These are phyloP conservation scores for Sciurus vulgaris DNA, from an alignment of 2,797 vertebrate species.

Conservation along the genomic window DNA sequence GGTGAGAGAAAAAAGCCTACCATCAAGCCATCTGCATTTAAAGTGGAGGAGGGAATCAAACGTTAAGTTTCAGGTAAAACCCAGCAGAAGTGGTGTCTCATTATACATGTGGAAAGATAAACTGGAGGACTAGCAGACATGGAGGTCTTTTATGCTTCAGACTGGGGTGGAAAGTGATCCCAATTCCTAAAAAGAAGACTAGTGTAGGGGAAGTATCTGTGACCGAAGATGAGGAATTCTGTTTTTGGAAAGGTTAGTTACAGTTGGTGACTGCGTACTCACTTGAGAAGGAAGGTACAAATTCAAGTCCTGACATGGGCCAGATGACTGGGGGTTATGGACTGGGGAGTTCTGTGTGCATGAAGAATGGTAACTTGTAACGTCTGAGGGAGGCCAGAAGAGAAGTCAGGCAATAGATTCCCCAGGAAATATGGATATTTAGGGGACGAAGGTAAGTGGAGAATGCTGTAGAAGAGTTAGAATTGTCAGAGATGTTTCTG, in stretches of 20 bases:
- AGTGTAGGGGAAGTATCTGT: not conserved
- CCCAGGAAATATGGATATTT: not conserved
- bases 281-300: not conserved
- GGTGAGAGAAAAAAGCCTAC: not conserved
- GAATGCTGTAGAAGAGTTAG: not conserved
- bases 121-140: not conserved
- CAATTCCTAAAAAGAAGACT: not conserved
- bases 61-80: not conserved
- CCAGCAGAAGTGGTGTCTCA: not conserved
- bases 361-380: not conserved
- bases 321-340: not conserved
- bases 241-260: not conserved
- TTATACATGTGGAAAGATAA: not conserved
- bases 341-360: not conserved
- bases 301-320: not conserved
- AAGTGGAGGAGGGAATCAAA: not conserved
- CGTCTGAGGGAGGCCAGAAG: not conserved
- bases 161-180: not conserved
- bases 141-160: not conserved
- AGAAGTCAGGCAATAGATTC: not conserved
- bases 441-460: not conserved
- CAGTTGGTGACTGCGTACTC: not conserved
- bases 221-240: not conserved
- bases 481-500: not conserved
- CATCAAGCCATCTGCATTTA: not conserved